Evolutionary conservation across 23 tunicate genomes (phyloP), one percentile per base, ranked within the genome.

Genomic region (Trididemnum clinides): DNA sequence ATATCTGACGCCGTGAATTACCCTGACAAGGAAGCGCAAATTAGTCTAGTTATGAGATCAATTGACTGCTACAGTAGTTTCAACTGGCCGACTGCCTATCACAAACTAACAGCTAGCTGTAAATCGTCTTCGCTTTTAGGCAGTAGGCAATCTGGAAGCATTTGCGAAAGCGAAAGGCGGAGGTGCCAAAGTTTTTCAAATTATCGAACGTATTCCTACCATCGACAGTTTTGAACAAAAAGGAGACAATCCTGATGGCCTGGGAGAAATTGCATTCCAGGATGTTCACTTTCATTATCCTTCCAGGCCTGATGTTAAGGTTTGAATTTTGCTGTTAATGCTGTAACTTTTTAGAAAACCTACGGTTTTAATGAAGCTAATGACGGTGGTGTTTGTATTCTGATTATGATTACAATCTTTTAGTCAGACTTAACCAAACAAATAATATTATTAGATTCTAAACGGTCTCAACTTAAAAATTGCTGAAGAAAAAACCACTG

Each of bases 281-380:
- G 64, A 84, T 31, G 94, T 89, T 12, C 33, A 85, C 25, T 89
- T 89, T 76, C 6, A 49, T 25, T 89, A 89, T 44, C 94, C 94
- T 5, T 58, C 94, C 0, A 63, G 94, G 77, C 37, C 34, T 34
- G 87, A 76, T 63, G 85, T 54, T 4, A 38, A 82, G 85, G 94
- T 89, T 26, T n/a, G n/a, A n/a, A n/a, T n/a, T n/a, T 49, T 10
- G 15, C 15, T 49, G 10, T 49, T 49, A 15, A 10, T 49, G 54
- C 54, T 49, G 54, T 49, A 10, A 15, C 54, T 49, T 49, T 49
- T 15, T 49, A 49, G n/a, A n/a, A n/a, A n/a, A n/a, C n/a, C n/a
- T n/a, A n/a, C n/a, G n/a, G n/a, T n/a, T n/a, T n/a, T n/a, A n/a
- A n/a, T n/a, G n/a, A n/a, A n/a, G n/a, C n/a, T n/a, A n/a, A n/a